Base-by-base conservation (phyloP, 2,113 vertebrate species). In the Seriola quinqueradiata region DNA sequence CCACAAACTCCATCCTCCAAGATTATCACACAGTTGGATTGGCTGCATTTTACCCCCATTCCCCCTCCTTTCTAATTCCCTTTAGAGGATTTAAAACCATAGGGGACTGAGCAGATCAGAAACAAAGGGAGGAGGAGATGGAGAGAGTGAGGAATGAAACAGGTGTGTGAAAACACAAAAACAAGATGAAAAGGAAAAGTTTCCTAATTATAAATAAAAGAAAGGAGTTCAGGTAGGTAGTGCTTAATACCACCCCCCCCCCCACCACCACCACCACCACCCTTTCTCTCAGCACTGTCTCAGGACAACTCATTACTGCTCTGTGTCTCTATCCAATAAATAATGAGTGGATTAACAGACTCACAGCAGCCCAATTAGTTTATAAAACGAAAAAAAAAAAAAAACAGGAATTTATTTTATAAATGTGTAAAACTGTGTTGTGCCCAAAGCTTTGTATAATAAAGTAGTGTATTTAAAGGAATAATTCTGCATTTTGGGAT, bases 231-330 rank as follows among this genome's bases (percentile, higher is more conserved):
- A 75, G 40, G 70, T 44, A 57, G 14, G 8, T 9, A 13, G 16
- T 23, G 34, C 1, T 3, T 80, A 61, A 48, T 19, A 16, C 36
- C 28, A 2, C 28, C 28, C 2, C 2, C 28, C 25, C 38, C 5
- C 34, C 21, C 3, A 25, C 25, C 25, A n/a, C n/a, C n/a, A n/a
- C 28, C 2, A 28, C 28, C 28, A 32, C 5, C 34, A 17, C 3
- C 25, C 58, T 34, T 13, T 54, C 17, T 40, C 40, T 6, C 4
- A n/a, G 28, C 25, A 61, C 8, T 14, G 8, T 81, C 68, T 70
- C 70, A 81, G 44, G 70, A 79, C 58, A 72, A 73, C 58, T 78
- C 70, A 85, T 83, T 87, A 81, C 19, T 36, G 19, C 66, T 61
- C 21, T 19, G 34, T 23, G 28, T 42, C 44, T 81, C 16, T 54